Base-by-base conservation (phyloP, 92 coral and sea anemone species). In the Parazoanthus swiftii region DNA sequence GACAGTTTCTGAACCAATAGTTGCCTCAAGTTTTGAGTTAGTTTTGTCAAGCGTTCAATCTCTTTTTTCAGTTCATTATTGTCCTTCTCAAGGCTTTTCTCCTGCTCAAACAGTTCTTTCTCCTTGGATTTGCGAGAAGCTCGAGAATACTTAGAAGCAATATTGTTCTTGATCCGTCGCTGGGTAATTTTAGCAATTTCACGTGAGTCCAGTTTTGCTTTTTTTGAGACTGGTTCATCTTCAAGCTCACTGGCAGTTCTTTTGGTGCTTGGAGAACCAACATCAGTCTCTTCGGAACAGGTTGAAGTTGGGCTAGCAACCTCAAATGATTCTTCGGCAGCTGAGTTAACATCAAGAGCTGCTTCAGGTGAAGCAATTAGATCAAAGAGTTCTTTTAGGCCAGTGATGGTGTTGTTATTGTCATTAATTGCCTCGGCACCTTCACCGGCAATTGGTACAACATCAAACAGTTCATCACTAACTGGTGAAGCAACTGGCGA, bases 131-230 rank as follows among this genome's bases (percentile, higher is more conserved):
- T 95, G 38, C 99, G 90, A 35, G 92, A 82, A 63, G 99, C 99
- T 75, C 99, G 90, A 39, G 98, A 92, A 78, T 88, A 81, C 23
- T 92, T 90, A 0, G 99, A 97, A 6, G 99, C 99, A 80, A 88
- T 89, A 86, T 97, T 97, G 88, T 97, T 97, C 88, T 97, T 97
- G 66, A 92, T 71, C 77, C 99, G 88, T 56, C 99, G 89, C 76
- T 89, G 86, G 21, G 87, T 86, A 74, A 77, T 84, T 79, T 85
- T 94, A 82, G 93, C 99, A 85, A 1, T 35, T 4, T 71, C 87
- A 26, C 8, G 0, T 0, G 13, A 20, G 46, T 26, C 8, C 6
- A 46, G 33, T 33, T 70, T 84, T 9, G 8, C 4, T 63, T 51
- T 68, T n/a, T 85, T 86, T 44, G 37, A 23, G 56, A 37, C 3